Base-by-base conservation (phyloP, 2,797 vertebrate species). In the Xerus rutilus region DNA sequence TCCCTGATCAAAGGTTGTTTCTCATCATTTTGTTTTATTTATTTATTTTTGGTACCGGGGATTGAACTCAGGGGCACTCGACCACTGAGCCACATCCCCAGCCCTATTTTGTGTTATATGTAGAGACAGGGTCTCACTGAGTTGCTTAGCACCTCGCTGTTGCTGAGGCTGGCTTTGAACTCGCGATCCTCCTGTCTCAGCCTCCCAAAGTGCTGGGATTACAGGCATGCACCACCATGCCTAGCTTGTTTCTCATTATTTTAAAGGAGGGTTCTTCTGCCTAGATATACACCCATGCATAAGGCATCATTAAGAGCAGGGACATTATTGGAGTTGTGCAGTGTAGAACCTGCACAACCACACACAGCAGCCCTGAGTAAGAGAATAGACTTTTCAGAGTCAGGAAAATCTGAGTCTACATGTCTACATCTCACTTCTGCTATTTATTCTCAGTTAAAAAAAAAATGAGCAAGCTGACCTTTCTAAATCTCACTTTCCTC, bases 401-500 rank as follows among this genome's bases (percentile, higher is more conserved):
- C 73, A 25, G 77, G 54, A 59, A 93, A 94, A 45, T 8, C 77
- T 20, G 67, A 77, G 39, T 39, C 49, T 52, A 52, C 49, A 52
- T 39, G 30, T 49, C 30, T 47, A 70, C 45, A 43, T 91, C 15
- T 90, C 82, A 64, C 57, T 87, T 78, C 93, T 88, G 67, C 82
- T 78, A 64, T 39, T 73, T 59, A 49, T 67, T 84, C n/a, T 74
- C 43, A 49, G 72, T 70, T n/a, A 25, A 45, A 72, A 72, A 21
- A 72, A 39, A 72, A 20, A 1, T 52, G 69, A 76, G 47, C 59
- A 86, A 49, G 52, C 0, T 67, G 87, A 49, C 32, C 47, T 47
- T 96, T 86, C 39, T 35, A 69, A 74, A 59, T 77, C 67, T 90
- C 49, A 77, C 90, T 88, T 88, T 91, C 32, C 81, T 88, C 62